A percentile compares a stretch with the other conserved stretches of the same genome.
phyloP scores from a whole-genome alignment of 2,113 vertebrate genomes.

The Hiodon tergisus region DNA sequence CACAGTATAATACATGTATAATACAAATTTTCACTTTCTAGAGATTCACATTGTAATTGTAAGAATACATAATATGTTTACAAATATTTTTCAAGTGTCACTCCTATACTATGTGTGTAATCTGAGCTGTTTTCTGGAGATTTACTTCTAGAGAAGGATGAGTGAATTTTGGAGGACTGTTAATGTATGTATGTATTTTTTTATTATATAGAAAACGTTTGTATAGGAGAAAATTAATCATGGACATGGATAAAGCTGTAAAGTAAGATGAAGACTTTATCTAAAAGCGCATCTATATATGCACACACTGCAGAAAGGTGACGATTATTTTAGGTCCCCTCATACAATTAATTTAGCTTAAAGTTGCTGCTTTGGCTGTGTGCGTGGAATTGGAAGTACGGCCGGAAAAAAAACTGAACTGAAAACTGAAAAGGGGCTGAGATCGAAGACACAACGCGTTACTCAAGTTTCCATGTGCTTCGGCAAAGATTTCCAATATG shows the following conservation, averaged over 20 bases:
- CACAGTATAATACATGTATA: neutral
- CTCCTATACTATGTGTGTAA: neutral
- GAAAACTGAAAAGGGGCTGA: slow-evolving; percentile 14
- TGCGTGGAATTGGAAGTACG: slow-evolving; percentile 39
- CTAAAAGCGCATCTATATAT: slow-evolving; percentile 25
- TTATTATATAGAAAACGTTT: slow-evolving; percentile 24
- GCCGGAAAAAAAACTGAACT: slow-evolving; percentile 25
- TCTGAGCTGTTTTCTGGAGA: neutral
- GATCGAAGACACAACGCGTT: slow-evolving; percentile 36
- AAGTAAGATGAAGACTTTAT: slow-evolving; percentile 15
- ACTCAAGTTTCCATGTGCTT: slow-evolving; percentile 28
- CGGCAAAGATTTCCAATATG: slow-evolving; percentile 60
- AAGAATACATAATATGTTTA: neutral
- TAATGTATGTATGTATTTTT: slow-evolving; percentile 24
- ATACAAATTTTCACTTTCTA: neutral
- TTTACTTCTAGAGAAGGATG: neutral
- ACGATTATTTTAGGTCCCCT: slow-evolving; percentile 32
- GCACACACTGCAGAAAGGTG: slow-evolving; percentile 18
- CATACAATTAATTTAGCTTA: slow-evolving; percentile 41
- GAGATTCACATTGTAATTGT: neutral
- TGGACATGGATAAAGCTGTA: slow-evolving; percentile 11
- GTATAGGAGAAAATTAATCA: neutral
- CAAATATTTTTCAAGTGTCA: neutral
- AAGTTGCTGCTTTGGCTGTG: slow-evolving; percentile 32
- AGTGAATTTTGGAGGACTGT: neutral